Percentiles rank a stretch among this genome's conserved stretches.
Conservation (phyloP, 2,888 invertebrate genomes). For the Helicoverpa assulta region DNA sequence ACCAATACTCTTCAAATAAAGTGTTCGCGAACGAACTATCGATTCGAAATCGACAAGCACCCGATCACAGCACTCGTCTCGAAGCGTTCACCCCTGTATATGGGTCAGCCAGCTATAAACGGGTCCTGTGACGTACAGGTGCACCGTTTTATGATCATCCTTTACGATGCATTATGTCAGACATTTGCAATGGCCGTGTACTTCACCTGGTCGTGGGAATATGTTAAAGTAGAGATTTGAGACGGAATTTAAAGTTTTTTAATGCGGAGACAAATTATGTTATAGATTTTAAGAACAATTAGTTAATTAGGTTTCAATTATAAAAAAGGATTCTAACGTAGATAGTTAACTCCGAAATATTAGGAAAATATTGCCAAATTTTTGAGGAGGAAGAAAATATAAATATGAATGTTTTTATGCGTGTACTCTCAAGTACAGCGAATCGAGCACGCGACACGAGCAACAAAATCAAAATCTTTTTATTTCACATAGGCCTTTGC, state of each 20-base stretch:
- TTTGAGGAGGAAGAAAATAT: constrained; percentile 5
- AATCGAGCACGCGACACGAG: constrained; percentile 59
- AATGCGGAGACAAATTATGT: too few relatives aligned
- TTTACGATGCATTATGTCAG: constrained; percentile 48
- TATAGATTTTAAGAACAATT: too few relatives aligned
- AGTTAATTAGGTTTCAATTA: too few relatives aligned
- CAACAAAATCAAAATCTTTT: constrained; percentile 42
- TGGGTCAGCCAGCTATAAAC: constrained; percentile 81
- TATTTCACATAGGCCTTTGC: too few relatives aligned
- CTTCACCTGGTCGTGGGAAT: constrained; percentile 22
- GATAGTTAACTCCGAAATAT: background rate
- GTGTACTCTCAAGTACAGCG: constrained; percentile 15
- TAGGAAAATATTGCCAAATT: background rate
- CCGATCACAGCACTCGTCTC: constrained; percentile 51
- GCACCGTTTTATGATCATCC: constrained; percentile 59
- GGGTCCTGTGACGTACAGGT: constrained; percentile 74
- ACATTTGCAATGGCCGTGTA: constrained; percentile 6
- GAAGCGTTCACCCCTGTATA: constrained; percentile 73
- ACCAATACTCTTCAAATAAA: background rate
- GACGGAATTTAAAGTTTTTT: too few relatives aligned
- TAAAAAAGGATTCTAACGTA: too few relatives aligned
- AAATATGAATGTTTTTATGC: constrained; percentile 5
- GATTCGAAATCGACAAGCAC: constrained; percentile 35
- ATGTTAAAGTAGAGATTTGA: background rate
- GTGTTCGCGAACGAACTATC: constrained; percentile 5